Evolutionary conservation across 2,797 vertebrate genomes (phyloP), one percentile per base, ranked within the genome.

Genomic region (Podarcis lilfordi): DNA sequence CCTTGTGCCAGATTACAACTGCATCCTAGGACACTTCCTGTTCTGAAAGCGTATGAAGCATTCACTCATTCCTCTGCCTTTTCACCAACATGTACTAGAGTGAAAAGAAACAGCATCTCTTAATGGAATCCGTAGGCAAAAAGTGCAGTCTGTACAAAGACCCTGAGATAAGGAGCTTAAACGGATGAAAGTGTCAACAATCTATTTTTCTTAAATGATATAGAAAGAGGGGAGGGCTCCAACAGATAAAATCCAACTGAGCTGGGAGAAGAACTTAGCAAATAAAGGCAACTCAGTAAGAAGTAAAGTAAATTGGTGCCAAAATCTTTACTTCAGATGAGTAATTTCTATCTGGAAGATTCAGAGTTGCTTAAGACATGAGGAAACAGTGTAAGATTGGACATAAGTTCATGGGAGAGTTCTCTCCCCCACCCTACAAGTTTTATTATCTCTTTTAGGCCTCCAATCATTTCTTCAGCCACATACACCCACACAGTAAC

Each of bases 131-230:
- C 4, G 40, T 50, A 82, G 75, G 29, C 0, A 0, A 79, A 86
- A 84, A 86, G 32, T n/a, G 77, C 2, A 89, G 45, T 8, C 68
- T 83, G 79, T 84, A 78, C 90, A 79, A 88, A 32, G 43, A 81
- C 69, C 78, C 75, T 27, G 19, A 55, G 29, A 50, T 80, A 89
- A 90, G 27, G 17, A 86, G 89, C 40, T 1, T 87, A 91, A 74
- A 91, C 7, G 76, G 84, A 86, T 79, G 68, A 81, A 88, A n/a
- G 10, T 72, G 32, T 64, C 17, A 55, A 82, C 85, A 82, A 40
- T 55, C 11, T 86, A 85, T 85, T 92, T 91, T 84, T 68, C 69
- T 86, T 86, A 88, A 91, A 89, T 91, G 32, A 83, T 77, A 88
- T 23, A 15, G 79, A 32, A 3, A 74, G 23, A 50, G 83, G 89